These are phyloP conservation scores for Drepana falcataria DNA, from an alignment of 2,888 invertebrate genomes.

Conservation along the genomic window DNA sequence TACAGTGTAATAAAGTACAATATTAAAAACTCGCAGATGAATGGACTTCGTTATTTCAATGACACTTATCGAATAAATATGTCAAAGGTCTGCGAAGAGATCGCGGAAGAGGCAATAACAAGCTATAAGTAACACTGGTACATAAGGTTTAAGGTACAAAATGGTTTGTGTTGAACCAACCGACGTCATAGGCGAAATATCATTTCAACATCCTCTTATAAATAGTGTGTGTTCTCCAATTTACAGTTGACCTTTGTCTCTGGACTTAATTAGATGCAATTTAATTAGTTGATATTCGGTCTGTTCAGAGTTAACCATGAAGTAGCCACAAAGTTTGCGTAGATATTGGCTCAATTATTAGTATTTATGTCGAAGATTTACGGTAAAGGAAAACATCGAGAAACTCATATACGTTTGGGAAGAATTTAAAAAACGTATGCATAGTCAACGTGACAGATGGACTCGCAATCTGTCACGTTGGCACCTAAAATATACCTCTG, in stretches of 20 bases:
- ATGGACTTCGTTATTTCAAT: constrained; percentile 22
- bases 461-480: too few relatives aligned
- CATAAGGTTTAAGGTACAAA: background rate
- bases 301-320: background rate
- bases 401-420: too few relatives aligned
- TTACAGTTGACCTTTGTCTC: background rate
- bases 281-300: background rate
- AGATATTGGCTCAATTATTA: too few relatives aligned
- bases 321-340: too few relatives aligned
- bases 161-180: constrained; percentile 4
- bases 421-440: too few relatives aligned
- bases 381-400: too few relatives aligned
- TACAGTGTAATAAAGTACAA: background rate
- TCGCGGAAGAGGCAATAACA: constrained; percentile 20
- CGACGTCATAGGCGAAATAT: constrained; percentile 16
- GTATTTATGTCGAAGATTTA: too few relatives aligned
- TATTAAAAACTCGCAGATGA: background rate
- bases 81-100: constrained; percentile 32
- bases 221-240: background rate
- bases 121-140: constrained; percentile 17
- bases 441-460: too few relatives aligned
- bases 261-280: background rate
- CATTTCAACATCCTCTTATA: background rate
- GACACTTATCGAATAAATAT: constrained; percentile 34
- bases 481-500: too few relatives aligned